phyloP scores from a whole-genome alignment of 2,797 vertebrate species.

The Pachyuromys duprasi region DNA sequence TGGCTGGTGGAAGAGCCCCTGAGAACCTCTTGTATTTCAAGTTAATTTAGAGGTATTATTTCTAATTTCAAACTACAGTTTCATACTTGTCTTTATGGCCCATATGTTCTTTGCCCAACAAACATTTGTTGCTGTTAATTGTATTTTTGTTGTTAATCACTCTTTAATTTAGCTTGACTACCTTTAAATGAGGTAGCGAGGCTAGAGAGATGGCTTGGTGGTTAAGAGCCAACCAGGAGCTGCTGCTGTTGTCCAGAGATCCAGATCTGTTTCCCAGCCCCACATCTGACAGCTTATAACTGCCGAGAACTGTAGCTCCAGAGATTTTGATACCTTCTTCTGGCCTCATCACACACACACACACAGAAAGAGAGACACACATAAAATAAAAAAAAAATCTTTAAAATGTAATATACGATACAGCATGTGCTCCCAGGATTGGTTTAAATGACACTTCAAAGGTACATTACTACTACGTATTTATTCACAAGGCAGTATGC shows the following conservation, averaged over 20 bases:
- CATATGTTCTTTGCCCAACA: not conserved
- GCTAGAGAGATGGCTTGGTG: not conserved
- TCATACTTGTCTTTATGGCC: slow-evolving; percentile 19
- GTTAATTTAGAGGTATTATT: slow-evolving; percentile 30
- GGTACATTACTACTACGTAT: not conserved
- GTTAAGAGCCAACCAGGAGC: not conserved
- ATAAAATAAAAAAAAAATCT: not conserved
- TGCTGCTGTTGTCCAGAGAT: not conserved
- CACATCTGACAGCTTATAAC: not conserved
- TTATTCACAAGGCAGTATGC: slow-evolving; percentile 16
- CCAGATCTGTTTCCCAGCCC: not conserved
- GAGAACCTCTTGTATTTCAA: slow-evolving; percentile 39
- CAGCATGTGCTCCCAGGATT: not conserved
- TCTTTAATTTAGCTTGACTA: slow-evolving; percentile 40
- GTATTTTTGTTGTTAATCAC: slow-evolving; percentile 41
- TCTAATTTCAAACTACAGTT: slow-evolving; percentile 41
- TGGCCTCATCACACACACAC: not conserved
- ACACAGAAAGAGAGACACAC: not conserved
- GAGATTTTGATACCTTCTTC: not conserved
- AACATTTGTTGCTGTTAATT: slow-evolving; percentile 5
- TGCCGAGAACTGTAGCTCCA: not conserved
- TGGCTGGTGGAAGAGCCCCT: slow-evolving; percentile 22
- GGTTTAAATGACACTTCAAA: not conserved
- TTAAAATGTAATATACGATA: not conserved
- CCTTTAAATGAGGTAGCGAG: not conserved